Evolutionary conservation across 1,140 invertebrate genomes (phyloP).

Genomic region (Pogonomyrmex barbatus): DNA sequence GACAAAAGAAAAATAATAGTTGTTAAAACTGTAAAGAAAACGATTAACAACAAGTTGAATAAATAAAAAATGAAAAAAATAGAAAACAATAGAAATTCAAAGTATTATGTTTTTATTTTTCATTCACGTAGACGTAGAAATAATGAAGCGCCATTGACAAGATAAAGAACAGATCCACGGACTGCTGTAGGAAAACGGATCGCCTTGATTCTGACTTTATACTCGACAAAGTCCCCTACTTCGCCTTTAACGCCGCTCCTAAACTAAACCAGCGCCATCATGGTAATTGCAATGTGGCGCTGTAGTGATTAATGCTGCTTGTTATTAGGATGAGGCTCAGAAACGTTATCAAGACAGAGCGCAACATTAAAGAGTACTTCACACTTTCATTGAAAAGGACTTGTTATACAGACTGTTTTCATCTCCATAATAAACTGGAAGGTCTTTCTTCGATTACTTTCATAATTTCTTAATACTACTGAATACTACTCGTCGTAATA

Average conservation of each 20-base stretch:
- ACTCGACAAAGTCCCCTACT: slow-evolving; percentile 49
- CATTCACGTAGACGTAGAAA: neutral
- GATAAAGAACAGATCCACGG: slow-evolving; percentile 10
- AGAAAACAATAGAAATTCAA: neutral
- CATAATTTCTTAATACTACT: neutral
- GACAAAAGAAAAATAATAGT: neutral
- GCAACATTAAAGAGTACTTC: slow-evolving; percentile 58
- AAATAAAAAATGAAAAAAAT: neutral
- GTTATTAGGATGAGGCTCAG: slow-evolving; percentile 79
- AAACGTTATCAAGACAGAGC: slow-evolving; percentile 73
- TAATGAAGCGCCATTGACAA: slow-evolving; percentile 35
- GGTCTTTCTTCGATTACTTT: neutral
- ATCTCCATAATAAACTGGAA: slow-evolving; percentile 17
- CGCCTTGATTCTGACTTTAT: slow-evolving; percentile 73
- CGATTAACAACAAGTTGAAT: neutral
- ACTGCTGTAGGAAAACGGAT: slow-evolving; percentile 33
- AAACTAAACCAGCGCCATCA: slow-evolving; percentile 75
- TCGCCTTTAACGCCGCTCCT: slow-evolving; percentile 36
- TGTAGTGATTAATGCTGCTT: slow-evolving; percentile 80
- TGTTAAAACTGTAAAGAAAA: neutral
- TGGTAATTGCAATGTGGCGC: slow-evolving; percentile 78
- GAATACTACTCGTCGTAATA: neutral
- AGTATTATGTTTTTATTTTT: neutral
- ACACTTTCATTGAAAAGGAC: slow-evolving; percentile 50
- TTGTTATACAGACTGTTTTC: neutral